Conservation (phyloP, 2,888 invertebrate genomes). For the Chrysomela aeneicollis region DNA sequence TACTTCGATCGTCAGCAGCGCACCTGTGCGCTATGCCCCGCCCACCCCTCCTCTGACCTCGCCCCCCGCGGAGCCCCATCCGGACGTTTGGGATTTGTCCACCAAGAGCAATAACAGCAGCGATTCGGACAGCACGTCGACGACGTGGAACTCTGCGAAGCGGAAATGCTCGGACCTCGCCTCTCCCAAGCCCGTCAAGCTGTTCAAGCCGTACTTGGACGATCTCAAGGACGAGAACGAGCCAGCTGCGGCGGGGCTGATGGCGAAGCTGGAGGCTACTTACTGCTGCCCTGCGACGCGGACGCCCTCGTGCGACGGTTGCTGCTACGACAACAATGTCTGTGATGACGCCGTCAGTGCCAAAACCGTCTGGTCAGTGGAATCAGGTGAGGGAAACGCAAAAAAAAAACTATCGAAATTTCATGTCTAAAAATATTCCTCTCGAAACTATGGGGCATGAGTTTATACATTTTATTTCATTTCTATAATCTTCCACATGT, state of each 20-base stretch:
- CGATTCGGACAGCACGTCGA: too few relatives aligned
- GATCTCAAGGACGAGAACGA: slow-evolving; percentile 64
- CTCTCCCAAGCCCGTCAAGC: slow-evolving; percentile 70
- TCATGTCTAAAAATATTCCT: too few relatives aligned
- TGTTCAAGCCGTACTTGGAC: slow-evolving; percentile 80
- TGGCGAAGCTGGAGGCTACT: slow-evolving; percentile 37
- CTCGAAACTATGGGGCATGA: too few relatives aligned
- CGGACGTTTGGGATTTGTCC: slow-evolving; percentile 60
- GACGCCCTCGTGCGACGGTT: slow-evolving; percentile 50
- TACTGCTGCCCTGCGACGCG: slow-evolving; percentile 54
- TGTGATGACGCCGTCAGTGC: slow-evolving; percentile 29
- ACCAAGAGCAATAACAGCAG: slow-evolving; percentile 43
- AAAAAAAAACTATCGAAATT: too few relatives aligned
- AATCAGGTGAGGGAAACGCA: neutral
- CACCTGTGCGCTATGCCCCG: slow-evolving; percentile 49
- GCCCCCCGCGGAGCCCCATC: slow-evolving; percentile 44
- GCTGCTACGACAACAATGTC: slow-evolving; percentile 48
- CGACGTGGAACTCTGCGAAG: too few relatives aligned
- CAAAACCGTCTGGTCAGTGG: neutral
- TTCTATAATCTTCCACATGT: too few relatives aligned
- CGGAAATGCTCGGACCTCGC: slow-evolving; percentile 45
- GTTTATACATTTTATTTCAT: too few relatives aligned
- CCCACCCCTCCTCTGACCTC: slow-evolving; percentile 34
- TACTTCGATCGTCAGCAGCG: slow-evolving; percentile 43
- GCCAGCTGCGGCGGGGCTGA: slow-evolving; percentile 41